Evolutionary conservation across 2,797 vertebrate genomes (phyloP).

Genomic region (Adrianichthys oophorus): DNA sequence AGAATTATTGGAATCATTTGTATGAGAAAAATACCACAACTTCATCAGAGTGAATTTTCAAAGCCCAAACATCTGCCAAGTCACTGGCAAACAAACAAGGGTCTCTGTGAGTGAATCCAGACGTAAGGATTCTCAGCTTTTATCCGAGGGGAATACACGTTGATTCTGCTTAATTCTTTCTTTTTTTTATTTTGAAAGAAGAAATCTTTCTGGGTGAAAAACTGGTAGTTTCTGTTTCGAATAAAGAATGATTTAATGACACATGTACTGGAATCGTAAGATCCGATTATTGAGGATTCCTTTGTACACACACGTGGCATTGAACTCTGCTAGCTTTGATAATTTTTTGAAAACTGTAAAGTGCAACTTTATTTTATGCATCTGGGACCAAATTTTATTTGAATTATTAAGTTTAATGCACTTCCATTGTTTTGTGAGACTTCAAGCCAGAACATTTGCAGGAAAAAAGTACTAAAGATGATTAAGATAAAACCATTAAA

Average conservation of each 20-base stretch:
- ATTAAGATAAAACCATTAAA: too few relatives aligned
- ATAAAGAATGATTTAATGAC: slow-evolving; percentile 8
- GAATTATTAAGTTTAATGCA: too few relatives aligned
- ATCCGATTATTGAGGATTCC: slow-evolving; percentile 16
- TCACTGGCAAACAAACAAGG: slow-evolving; percentile 39
- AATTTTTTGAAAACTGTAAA: slow-evolving; percentile 23
- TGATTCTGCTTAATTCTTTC: slow-evolving; percentile 38
- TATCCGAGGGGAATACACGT: slow-evolving; percentile 43
- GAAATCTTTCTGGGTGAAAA: slow-evolving; percentile 27
- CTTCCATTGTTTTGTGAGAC: too few relatives aligned
- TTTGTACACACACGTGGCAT: slow-evolving; percentile 5
- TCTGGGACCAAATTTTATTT: too few relatives aligned
- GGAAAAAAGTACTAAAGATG: too few relatives aligned
- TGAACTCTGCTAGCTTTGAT: slow-evolving; percentile 1
- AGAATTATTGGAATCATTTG: slow-evolving; percentile 43
- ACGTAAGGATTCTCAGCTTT: slow-evolving; percentile 48
- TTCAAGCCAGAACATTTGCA: too few relatives aligned
- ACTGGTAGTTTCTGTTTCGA: slow-evolving; percentile 15
- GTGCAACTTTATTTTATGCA: slow-evolving; percentile 12
- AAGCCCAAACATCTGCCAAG: slow-evolving; percentile 48
- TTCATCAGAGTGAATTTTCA: slow-evolving; percentile 68
- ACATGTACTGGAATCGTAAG: neutral
- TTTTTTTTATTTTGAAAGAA: slow-evolving; percentile 11
- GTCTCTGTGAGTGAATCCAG: slow-evolving; percentile 52
- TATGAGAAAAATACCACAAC: slow-evolving; percentile 52